Percentiles rank a stretch among this genome's conserved stretches.
Conservation (phyloP, 2,797 vertebrate species). For the Pitangus sulphuratus region DNA sequence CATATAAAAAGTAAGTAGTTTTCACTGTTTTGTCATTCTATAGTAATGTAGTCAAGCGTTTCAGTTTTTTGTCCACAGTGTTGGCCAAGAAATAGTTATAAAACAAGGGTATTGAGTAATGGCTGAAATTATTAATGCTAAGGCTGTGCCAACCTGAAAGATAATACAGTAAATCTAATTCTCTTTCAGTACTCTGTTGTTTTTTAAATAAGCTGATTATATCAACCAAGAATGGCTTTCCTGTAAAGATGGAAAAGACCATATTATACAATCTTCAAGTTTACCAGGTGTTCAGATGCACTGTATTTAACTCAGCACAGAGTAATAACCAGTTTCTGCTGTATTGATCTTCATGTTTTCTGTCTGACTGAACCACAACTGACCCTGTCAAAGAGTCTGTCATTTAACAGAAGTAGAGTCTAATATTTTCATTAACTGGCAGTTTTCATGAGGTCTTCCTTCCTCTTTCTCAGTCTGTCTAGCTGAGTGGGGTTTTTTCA, state of each 20-base stretch:
- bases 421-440: not conserved
- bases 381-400: not conserved
- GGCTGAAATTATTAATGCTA: not conserved
- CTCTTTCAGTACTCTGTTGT: not conserved
- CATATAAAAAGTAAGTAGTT: slow-evolving; percentile 88
- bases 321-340: not conserved
- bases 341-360: not conserved
- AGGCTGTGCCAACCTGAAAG: not conserved
- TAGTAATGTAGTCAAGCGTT: not conserved
- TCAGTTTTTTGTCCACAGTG: not conserved
- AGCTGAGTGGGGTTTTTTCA: not conserved
- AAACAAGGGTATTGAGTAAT: not conserved
- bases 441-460: not conserved
- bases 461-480: not conserved
- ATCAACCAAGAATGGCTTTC: not conserved
- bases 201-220: not conserved
- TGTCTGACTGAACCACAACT: not conserved
- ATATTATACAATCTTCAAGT: not conserved
- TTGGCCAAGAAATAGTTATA: not conserved
- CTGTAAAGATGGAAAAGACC: not conserved
- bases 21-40: not conserved
- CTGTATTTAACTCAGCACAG: not conserved
- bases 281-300: not conserved
- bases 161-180: not conserved
- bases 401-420: not conserved